phyloP scores from a whole-genome alignment of 2,113 vertebrate genomes.

The Cheilinus undulatus region DNA sequence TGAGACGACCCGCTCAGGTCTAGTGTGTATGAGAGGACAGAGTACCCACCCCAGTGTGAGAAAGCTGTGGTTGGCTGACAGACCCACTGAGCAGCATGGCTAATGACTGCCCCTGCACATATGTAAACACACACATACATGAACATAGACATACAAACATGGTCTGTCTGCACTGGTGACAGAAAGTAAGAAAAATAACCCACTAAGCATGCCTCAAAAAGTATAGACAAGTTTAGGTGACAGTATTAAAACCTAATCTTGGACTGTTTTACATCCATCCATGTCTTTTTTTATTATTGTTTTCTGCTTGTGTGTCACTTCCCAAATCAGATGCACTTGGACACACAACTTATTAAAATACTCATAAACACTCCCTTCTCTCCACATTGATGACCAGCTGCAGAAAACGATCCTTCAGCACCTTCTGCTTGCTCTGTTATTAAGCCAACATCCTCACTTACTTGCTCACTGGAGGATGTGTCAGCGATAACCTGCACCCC shows the following conservation, averaged over 20 bases:
- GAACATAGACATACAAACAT: slow-evolving; percentile 5
- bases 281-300: too few species aligned
- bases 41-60: slow-evolving; percentile 57
- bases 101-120: slow-evolving; percentile 38
- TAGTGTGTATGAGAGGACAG: slow-evolving; percentile 45
- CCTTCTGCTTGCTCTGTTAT: slow-evolving; percentile 46
- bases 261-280: neutral
- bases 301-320: too few species aligned
- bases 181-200: slow-evolving; percentile 11
- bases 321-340: too few species aligned
- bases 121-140: slow-evolving; percentile 23
- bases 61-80: slow-evolving; percentile 65
- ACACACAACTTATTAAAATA: neutral
- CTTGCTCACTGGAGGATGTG: slow-evolving; percentile 70
- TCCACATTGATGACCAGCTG: slow-evolving; percentile 6
- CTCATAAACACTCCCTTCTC: neutral
- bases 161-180: slow-evolving; percentile 4
- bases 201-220: neutral
- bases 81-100: slow-evolving; percentile 36
- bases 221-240: neutral
- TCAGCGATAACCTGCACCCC: slow-evolving; percentile 67
- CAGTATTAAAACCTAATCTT: neutral
- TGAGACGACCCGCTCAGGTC: slow-evolving; percentile 23
- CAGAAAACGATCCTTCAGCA: slow-evolving; percentile 51
- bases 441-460: slow-evolving; percentile 44